These are phyloP conservation scores for Hofmannophila pseudospretella DNA, from an alignment of 2,888 invertebrate genomes.

Conservation along the genomic window DNA sequence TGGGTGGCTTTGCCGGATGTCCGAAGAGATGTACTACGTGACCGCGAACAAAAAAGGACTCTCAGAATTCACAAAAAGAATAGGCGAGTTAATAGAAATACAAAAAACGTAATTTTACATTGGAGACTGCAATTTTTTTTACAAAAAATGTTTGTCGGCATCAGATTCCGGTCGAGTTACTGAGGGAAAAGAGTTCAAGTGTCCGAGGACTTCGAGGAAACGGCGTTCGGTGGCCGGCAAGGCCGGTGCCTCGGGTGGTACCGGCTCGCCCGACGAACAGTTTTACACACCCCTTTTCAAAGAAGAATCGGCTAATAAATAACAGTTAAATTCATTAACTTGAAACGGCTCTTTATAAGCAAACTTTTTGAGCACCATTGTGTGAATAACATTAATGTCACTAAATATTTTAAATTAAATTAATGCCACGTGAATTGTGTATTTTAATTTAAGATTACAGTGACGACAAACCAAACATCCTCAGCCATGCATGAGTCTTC, in stretches of 20 bases:
- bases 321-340: no score
- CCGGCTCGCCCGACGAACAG: no score
- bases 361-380: no score
- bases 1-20: slow-evolving; percentile 43
- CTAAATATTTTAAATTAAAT: no score
- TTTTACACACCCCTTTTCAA: no score
- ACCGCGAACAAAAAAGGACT: slow-evolving; percentile 56
- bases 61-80: slow-evolving; percentile 48
- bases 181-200: slow-evolving; percentile 38
- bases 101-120: slow-evolving; percentile 25
- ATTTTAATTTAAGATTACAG: no score
- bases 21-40: slow-evolving; percentile 42
- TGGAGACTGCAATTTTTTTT: slow-evolving; percentile 13
- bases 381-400: no score
- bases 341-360: no score
- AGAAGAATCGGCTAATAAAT: no score
- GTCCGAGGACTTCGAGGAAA: slow-evolving; percentile 40
- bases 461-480: no score
- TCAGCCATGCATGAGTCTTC: no score
- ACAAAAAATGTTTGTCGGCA: slow-evolving; percentile 32
- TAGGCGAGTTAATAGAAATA: slow-evolving; percentile 50
- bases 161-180: slow-evolving; percentile 36
- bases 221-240: slow-evolving; percentile 30
- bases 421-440: no score
- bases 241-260: not conserved